Evolutionary conservation across 2,113 vertebrate species (phyloP).

Genomic region (Pavo muticus): DNA sequence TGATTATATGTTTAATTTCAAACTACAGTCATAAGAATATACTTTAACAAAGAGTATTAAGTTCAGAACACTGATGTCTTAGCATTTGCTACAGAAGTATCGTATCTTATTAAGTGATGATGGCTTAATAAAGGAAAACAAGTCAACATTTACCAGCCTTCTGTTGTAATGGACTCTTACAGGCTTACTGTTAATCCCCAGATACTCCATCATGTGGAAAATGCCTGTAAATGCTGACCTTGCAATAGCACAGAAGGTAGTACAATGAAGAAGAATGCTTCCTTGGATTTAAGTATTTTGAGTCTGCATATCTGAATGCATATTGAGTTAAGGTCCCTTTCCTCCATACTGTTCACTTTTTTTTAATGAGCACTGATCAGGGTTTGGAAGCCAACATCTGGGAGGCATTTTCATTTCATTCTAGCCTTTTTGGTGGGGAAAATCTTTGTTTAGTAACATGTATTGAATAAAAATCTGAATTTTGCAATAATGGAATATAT

Average conservation of each 20-base stretch:
- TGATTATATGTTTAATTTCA: neutral
- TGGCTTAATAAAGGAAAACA: neutral
- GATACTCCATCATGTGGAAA: neutral
- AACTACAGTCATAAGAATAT: neutral
- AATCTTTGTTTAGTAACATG: neutral
- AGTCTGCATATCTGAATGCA: neutral
- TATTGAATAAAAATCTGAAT: neutral
- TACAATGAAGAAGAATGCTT: neutral
- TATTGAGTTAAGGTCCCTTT: neutral
- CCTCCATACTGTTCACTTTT: neutral
- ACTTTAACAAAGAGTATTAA: neutral
- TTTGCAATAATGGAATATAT: neutral
- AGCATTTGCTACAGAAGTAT: neutral
- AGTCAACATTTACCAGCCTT: neutral
- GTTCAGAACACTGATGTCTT: neutral
- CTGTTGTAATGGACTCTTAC: fast-evolving
- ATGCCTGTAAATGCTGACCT: neutral
- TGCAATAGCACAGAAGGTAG: neutral
- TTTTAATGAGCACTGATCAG: neutral
- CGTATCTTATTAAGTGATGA: neutral
- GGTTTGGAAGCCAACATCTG: neutral
- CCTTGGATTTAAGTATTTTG: neutral
- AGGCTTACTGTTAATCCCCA: neutral
- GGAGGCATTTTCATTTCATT: neutral
- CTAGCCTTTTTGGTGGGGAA: neutral